Evolutionary conservation across 2,113 vertebrate genomes (phyloP).

Genomic region (Salvelinus namaycush): DNA sequence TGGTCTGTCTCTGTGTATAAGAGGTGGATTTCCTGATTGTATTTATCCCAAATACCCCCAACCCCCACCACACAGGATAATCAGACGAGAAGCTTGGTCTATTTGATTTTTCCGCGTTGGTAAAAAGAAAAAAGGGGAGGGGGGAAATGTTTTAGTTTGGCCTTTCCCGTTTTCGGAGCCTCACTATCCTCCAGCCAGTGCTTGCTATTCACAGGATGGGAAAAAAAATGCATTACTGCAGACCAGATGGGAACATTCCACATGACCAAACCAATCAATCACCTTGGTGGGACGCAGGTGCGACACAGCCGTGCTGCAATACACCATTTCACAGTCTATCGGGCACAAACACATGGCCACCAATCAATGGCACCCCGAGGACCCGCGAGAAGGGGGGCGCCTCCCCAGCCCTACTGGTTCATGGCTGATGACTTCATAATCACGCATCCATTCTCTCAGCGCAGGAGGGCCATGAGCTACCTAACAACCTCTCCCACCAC

Average conservation of each 20-base stretch:
- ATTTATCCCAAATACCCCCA: slow-evolving; percentile 47
- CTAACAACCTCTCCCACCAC: slow-evolving; percentile 90
- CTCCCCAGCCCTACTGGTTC: slow-evolving; percentile 90
- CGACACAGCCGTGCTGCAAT: slow-evolving; percentile 98
- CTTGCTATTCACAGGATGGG: slow-evolving; percentile 74
- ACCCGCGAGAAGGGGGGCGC: slow-evolving; percentile 82
- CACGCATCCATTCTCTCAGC: slow-evolving; percentile 97
- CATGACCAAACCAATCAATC: slow-evolving; percentile 99
- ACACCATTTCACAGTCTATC: slow-evolving; percentile 99
- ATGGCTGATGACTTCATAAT: slow-evolving; percentile 99
- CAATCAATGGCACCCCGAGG: slow-evolving; percentile 99
- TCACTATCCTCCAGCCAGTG: slow-evolving; percentile 79
- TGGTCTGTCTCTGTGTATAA: slow-evolving; percentile 33
- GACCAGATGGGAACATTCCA: slow-evolving; percentile 99
- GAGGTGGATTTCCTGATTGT: slow-evolving; percentile 56
- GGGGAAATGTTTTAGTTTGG: slow-evolving; percentile 75
- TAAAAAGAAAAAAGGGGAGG: slow-evolving; percentile 46
- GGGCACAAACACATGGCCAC: slow-evolving; percentile 99
- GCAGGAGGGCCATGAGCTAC: slow-evolving; percentile 91
- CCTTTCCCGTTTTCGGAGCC: slow-evolving; percentile 77
- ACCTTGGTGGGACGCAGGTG: slow-evolving; percentile 98
- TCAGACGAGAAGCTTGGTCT: slow-evolving; percentile 52
- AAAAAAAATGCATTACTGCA: slow-evolving; percentile 86
- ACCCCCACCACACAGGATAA: slow-evolving; percentile 42
- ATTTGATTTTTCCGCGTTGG: slow-evolving; percentile 57